phyloP scores from a whole-genome alignment of 35 echinoderm and acorn worm genomes.

The Patiria miniata region DNA sequence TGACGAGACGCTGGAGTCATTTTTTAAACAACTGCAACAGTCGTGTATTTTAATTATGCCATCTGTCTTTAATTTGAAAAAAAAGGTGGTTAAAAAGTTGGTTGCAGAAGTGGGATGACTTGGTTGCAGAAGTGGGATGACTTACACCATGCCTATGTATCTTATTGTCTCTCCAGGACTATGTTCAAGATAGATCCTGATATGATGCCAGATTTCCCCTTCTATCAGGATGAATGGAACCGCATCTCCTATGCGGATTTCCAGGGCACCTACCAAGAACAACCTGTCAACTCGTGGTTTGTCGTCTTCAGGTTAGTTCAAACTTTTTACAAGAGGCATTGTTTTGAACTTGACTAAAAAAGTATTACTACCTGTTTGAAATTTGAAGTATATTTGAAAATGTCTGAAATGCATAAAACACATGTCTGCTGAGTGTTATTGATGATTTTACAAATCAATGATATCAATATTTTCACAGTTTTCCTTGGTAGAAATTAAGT shows the following conservation, averaged over 20 bases:
- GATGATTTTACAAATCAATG: background rate
- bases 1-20: too few species aligned
- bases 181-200: slow-evolving; percentile 97
- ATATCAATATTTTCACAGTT: too few species aligned
- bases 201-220: slow-evolving; percentile 92
- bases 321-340: background rate
- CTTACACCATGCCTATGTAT: background rate
- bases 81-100: too few species aligned
- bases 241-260: slow-evolving; percentile 90
- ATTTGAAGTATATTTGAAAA: too few species aligned
- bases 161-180: slow-evolving; percentile 43
- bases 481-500: too few species aligned
- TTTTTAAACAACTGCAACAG: too few species aligned
- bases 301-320: slow-evolving; percentile 92
- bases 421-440: too few species aligned
- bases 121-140: too few species aligned
- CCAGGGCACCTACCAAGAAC: slow-evolving; percentile 95
- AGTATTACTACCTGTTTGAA: too few species aligned
- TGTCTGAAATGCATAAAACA: too few species aligned
- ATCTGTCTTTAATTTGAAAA: too few species aligned
- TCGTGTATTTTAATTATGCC: too few species aligned
- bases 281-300: slow-evolving; percentile 92
- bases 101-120: slow-evolving; percentile 12
- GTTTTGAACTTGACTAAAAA: background rate
- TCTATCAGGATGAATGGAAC: slow-evolving; percentile 99